Base-by-base conservation (phyloP, 2,797 vertebrate species). In the Diglossa cyanea region DNA sequence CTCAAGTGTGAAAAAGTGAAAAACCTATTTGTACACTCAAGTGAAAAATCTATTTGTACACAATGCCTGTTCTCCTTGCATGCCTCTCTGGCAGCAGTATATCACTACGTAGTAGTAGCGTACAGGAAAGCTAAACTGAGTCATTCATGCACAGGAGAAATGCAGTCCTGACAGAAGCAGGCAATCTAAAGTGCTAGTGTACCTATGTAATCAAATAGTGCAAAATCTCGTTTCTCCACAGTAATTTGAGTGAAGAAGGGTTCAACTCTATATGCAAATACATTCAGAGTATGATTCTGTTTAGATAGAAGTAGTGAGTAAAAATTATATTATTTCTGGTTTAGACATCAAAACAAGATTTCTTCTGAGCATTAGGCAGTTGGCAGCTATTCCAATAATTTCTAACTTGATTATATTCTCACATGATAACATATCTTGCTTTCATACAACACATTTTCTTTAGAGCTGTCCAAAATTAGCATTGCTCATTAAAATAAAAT, bases 361-460 rank as follows among this genome's bases (percentile, higher is more conserved):
- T 82, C 77, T 95, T 91, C 73, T 86, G 71, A 94, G 87, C 79
- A 92, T 96, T 90, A 96, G 42, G 18, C 90, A 94, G 71, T 68
- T 71, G 33, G 63, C 76, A 96, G 14, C 47, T 84, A 55, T 85
- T 92, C 81, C 87, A 97, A 94, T 90, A 93, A 74, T 95, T 88
- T 92, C 26, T 67, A 50, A 48, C 82, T 73, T 93, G 26, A 5
- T 83, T 86, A 61, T 72, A 68, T 80, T 93, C 86, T 74, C 40
- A 45, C 17, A 28, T 51, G 15, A 35, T 68, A 72, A 54, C 19
- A 87, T 40, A 42, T 95, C n/a, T 53, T 80, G 58, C 50, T 95
- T 96, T 92, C 90, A 80, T 94, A 93, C 48, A 79, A n/a, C 53
- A 93, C 60, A 86, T 97, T 96, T 97, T 94, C 87, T 90, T 96